A percentile compares a stretch with the other conserved stretches of the same genome.
Evolutionary conservation across 2,888 invertebrate genomes (phyloP).

Genomic region (Xanthostigma xanthostigma): DNA sequence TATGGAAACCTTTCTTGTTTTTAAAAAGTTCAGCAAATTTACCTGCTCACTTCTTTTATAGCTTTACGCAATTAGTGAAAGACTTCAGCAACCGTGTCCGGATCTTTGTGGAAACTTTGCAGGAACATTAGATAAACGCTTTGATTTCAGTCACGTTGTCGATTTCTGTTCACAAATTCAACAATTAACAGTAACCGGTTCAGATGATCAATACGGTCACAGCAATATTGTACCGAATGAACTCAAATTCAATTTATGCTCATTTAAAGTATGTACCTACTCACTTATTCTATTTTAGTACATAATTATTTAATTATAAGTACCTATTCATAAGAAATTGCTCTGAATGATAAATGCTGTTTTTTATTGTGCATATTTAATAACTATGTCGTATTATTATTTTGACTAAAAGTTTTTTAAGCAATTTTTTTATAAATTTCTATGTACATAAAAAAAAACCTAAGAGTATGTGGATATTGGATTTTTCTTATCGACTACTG

Average conservation of each 20-base stretch:
- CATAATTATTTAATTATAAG: too few species aligned
- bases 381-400: too few species aligned
- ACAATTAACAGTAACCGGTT: constrained; percentile 50
- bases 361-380: too few species aligned
- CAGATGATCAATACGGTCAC: constrained; percentile 49
- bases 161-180: constrained; percentile 73
- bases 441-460: too few species aligned
- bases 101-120: constrained; percentile 25
- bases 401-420: too few species aligned
- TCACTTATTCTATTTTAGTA: not conserved
- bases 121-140: constrained; percentile 63
- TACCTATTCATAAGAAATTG: too few species aligned
- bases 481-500: too few species aligned
- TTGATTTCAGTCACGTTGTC: constrained; percentile 80
- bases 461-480: too few species aligned
- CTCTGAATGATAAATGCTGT: too few species aligned
- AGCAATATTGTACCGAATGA: constrained; percentile 76
- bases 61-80: constrained; percentile 79
- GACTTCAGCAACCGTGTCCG: constrained; percentile 76
- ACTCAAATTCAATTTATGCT: constrained; percentile 63
- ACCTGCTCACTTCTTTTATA: constrained; percentile 31
- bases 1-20: too few species aligned
- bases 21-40: not conserved
- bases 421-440: too few species aligned
- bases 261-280: constrained; percentile 48